Conservation (phyloP, 2,113 vertebrate genomes). For the Ophthalmolycus amberensis region DNA sequence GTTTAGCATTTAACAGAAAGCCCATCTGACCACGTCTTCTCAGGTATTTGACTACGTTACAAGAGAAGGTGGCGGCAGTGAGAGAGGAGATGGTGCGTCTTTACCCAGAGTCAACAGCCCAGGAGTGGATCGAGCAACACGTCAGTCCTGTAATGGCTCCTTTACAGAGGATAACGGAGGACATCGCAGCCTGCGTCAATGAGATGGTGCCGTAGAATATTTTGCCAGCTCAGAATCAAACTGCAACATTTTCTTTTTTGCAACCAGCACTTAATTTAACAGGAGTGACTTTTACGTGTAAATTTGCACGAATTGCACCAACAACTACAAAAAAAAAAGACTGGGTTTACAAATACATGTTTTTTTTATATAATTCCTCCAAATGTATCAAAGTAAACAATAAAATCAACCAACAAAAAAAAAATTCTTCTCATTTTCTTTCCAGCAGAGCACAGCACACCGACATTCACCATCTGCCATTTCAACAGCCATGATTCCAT, state of each 20-base stretch:
- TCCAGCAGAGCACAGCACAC: slow-evolving; percentile 2
- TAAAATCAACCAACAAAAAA: slow-evolving; percentile 16
- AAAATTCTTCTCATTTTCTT: neutral
- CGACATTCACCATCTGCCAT: neutral
- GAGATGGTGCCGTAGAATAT: slow-evolving; percentile 56
- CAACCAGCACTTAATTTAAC: neutral
- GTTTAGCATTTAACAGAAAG: neutral
- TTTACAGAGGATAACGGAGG: slow-evolving; percentile 85
- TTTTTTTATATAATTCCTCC: slow-evolving; percentile 23
- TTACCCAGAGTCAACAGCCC: slow-evolving; percentile 84
- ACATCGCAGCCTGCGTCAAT: slow-evolving; percentile 74
- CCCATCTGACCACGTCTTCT: neutral
- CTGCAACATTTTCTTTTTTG: neutral
- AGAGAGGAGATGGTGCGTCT: slow-evolving; percentile 84
- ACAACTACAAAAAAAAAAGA: neutral
- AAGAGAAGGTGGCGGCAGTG: slow-evolving; percentile 80
- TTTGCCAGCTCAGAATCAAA: slow-evolving; percentile 6
- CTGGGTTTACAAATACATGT: neutral
- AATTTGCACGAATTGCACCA: neutral
- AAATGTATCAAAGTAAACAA: slow-evolving; percentile 40
- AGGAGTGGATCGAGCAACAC: slow-evolving; percentile 95
- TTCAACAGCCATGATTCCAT: slow-evolving; percentile 5
- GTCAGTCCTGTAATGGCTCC: slow-evolving; percentile 83
- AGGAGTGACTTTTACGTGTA: neutral
- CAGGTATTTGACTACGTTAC: slow-evolving; percentile 87